Evolutionary conservation across 2,113 vertebrate genomes (phyloP).

Genomic region (Nematolebias whitei): DNA sequence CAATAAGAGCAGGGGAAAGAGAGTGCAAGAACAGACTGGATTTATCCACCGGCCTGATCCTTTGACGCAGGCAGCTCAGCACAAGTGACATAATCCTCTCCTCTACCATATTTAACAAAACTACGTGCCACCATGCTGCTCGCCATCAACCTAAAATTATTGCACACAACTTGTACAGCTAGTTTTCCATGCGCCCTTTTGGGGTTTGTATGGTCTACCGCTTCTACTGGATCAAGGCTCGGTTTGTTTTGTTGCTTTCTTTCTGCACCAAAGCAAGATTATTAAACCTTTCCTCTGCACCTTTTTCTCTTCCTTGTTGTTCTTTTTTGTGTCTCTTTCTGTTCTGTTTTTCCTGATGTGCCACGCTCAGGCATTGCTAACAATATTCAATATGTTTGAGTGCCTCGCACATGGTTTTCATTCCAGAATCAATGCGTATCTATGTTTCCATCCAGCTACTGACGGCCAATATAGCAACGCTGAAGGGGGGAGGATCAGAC

Average conservation of each 20-base stretch:
- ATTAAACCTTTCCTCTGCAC: conserved; percentile 14
- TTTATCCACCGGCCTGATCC: conserved; percentile 73
- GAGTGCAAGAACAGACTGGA: conserved; percentile 42
- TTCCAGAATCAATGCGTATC: conserved; percentile 74
- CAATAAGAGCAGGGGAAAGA: conserved; percentile 18
- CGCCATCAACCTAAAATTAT: conserved; percentile 55
- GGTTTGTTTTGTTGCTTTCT: background rate
- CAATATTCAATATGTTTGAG: conserved; percentile 57
- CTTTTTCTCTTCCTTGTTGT: background rate
- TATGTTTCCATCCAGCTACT: conserved; percentile 57
- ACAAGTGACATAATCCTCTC: conserved; percentile 73
- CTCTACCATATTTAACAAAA: conserved; percentile 45
- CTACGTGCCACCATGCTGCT: conserved; percentile 46
- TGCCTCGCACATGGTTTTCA: conserved; percentile 39
- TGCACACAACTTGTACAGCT: conserved; percentile 52
- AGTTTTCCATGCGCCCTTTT: conserved; percentile 45
- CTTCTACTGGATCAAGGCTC: conserved; percentile 18
- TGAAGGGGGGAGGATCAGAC: conserved; percentile 34
- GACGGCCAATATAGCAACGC: conserved; percentile 39
- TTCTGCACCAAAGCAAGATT: conserved; percentile 40
- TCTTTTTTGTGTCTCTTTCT: conserved; percentile 28
- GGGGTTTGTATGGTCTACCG: background rate
- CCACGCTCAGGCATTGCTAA: conserved; percentile 47
- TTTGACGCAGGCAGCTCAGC: conserved; percentile 75
- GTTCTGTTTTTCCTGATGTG: conserved; percentile 35